Evolutionary conservation across 2,113 vertebrate species (phyloP).

Genomic region (Burhinus bistriatus): DNA sequence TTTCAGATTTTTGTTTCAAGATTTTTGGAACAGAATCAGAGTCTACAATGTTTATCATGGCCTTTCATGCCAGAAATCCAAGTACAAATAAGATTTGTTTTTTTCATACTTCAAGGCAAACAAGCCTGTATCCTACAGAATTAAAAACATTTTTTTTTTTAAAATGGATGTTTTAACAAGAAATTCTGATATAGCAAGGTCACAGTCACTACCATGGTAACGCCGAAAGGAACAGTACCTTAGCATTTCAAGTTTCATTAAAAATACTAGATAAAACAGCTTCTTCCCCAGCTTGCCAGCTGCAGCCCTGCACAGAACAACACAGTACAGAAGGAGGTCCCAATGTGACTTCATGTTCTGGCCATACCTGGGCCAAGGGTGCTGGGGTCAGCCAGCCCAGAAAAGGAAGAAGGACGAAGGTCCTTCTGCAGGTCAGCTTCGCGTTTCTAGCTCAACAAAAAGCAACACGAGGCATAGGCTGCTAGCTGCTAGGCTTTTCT

Average conservation of each 20-base stretch:
- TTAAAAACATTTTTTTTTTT: not conserved
- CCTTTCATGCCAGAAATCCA: not conserved
- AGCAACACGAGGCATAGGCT: fast-evolving
- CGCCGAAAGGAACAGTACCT: not conserved
- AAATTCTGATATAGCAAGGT: conserved; percentile 7
- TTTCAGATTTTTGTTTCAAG: not conserved
- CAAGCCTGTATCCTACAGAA: not conserved
- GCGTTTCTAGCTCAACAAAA: not conserved
- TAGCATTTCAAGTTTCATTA: not conserved
- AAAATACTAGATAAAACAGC: conserved; percentile 13
- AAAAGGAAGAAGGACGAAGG: not conserved
- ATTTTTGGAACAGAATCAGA: not conserved
- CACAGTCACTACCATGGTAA: conserved; percentile 18
- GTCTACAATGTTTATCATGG: not conserved
- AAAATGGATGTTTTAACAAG: conserved; percentile 38
- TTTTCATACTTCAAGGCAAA: conserved; percentile 16
- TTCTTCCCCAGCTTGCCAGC: not conserved
- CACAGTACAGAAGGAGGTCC: not conserved
- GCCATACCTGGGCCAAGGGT: not conserved
- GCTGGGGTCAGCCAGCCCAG: not conserved
- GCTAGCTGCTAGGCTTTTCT: not conserved
- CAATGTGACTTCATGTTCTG: not conserved
- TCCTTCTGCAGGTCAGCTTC: not conserved
- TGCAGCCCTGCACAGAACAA: not conserved
- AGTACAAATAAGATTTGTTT: not conserved